Evolutionary conservation across 2,888 invertebrate species (phyloP), one percentile per base, ranked within the genome.

Genomic region (Epinotia brunnichana): DNA sequence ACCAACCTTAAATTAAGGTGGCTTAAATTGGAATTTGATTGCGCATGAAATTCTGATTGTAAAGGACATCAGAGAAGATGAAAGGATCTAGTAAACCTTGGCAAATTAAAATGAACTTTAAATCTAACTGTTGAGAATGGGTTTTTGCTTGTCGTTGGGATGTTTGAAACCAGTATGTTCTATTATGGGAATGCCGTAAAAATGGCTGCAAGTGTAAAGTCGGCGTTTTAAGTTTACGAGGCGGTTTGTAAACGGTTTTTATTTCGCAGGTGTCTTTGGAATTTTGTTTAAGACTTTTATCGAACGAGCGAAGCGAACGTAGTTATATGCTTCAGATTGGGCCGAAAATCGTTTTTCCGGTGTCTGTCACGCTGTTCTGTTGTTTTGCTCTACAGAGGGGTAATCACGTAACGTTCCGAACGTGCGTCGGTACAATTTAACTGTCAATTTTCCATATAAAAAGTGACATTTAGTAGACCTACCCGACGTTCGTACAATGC

Each of bases 101-200:
- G 15, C 15, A 39, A 60, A 7, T 3, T 1, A 19, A 56, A 19
- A 29, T 29, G 70, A 71, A 73, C 53, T 74, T 76, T 76, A 81
- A 81, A 74, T 61, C 15, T 51, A 61, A 48, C 29, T 53, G 2
- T 54, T 35, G 83, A 78, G 76, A 79, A 68, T 75, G 76, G 76
- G 80, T 77, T 77, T 78, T 76, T 56, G 71, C 39, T 71, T 73
- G 66, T 10, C n/a, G 9, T 57, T 69, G 59, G 66, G 74, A 48
- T 75, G 70, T 53, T 64, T 80, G 75, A 82, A 82, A 81, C 80
- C 78, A 78, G 80, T 81, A 80, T 79, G 78, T 81, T 85, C 86
- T 86, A 87, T 87, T 83, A 87, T 82, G 81, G 82, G 77, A 76
- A 77, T 77, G 83, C 87, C 87, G 85, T 90, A 88, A 90, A 89